Evolutionary conservation across 2,797 vertebrate species (phyloP).

Genomic region (Mastacembelus armatus): DNA sequence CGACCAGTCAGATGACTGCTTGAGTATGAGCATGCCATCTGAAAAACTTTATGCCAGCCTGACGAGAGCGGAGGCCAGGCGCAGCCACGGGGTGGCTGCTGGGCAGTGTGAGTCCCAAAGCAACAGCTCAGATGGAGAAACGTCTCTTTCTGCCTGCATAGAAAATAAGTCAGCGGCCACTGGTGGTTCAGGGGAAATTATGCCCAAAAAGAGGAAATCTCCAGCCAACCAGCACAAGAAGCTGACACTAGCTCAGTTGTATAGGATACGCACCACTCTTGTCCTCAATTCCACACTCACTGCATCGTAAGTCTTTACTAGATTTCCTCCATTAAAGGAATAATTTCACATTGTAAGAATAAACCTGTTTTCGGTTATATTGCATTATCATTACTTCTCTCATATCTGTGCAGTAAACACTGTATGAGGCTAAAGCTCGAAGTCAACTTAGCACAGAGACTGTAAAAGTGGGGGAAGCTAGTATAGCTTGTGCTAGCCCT

Average conservation of each 20-base stretch:
- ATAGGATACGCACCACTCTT: conserved; percentile 92
- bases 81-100: background rate
- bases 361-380: no score
- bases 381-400: no score
- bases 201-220: conserved; percentile 63
- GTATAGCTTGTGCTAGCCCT: no score
- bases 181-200: conserved; percentile 22
- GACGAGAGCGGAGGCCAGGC: conserved; percentile 57
- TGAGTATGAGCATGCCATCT: conserved; percentile 56
- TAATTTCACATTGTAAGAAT: no score
- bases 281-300: conserved; percentile 97
- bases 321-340: background rate
- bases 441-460: no score
- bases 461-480: no score
- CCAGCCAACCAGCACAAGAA: conserved; percentile 84
- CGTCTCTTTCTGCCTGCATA: conserved; percentile 1
- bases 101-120: conserved; percentile 34
- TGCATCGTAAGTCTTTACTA: conserved; percentile 89
- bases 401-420: no score
- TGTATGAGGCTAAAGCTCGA: no score
- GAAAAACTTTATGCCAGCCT: conserved; percentile 62
- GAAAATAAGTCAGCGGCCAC: background rate
- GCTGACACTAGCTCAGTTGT: conserved; percentile 88
- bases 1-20: conserved; percentile 39
- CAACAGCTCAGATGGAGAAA: conserved; percentile 66